Percentiles rank a stretch among this genome's conserved stretches.
Conservation (phyloP, 2,797 vertebrate species). For the Monodelphis domestica region DNA sequence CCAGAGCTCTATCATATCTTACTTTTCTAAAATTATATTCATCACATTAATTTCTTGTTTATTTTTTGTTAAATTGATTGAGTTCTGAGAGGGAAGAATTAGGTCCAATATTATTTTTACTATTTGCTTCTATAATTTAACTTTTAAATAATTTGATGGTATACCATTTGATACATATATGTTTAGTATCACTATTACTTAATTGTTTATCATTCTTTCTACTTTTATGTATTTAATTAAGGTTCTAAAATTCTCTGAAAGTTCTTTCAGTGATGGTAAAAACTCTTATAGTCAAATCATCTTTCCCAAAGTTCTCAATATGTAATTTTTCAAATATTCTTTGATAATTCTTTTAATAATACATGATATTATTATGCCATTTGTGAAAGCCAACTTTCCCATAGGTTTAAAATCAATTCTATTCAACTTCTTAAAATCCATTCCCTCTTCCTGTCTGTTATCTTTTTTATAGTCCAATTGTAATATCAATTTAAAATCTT, state of each 20-base stretch:
- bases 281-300: neutral
- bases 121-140: no score
- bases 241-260: neutral
- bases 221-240: neutral
- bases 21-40: no score
- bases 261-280: neutral
- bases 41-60: no score
- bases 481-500: neutral
- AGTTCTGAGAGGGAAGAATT: no score
- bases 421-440: neutral
- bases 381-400: neutral
- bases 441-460: neutral
- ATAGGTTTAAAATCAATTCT: neutral
- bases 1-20: no score
- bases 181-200: no score
- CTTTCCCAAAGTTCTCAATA: neutral
- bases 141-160: no score
- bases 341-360: neutral
- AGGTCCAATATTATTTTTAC: no score
- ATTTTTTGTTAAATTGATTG: no score
- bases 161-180: no score
- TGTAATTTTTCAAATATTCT: neutral
- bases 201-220: no score
- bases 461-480: neutral
- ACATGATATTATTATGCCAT: neutral